Evolutionary conservation across 2,113 vertebrate species (phyloP).

Genomic region (Varanus komodoensis): DNA sequence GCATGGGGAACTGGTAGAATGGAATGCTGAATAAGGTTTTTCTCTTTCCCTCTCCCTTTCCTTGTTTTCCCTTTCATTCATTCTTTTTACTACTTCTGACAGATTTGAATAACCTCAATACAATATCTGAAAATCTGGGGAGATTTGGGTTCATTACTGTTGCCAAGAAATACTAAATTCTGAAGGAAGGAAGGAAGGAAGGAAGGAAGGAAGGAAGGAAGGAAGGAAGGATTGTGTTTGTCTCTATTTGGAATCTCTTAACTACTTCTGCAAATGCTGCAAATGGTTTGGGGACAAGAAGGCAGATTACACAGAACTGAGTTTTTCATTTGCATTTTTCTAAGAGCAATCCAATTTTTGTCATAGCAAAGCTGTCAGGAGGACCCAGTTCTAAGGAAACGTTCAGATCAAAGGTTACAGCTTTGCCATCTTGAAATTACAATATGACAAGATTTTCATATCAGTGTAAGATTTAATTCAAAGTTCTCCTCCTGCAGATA

Average conservation of each 20-base stretch:
- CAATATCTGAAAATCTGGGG: slow-evolving; percentile 38
- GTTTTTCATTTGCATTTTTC: slow-evolving; percentile 9
- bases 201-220: no score
- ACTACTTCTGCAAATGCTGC: background rate
- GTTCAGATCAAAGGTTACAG: slow-evolving; percentile 15
- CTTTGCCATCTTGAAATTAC: slow-evolving; percentile 28
- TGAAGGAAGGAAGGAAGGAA: no score
- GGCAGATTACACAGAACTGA: background rate
- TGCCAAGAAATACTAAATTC: slow-evolving; percentile 16
- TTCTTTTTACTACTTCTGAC: slow-evolving; percentile 26
- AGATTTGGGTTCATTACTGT: slow-evolving; percentile 49
- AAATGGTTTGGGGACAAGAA: background rate
- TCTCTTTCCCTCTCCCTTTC: no score
- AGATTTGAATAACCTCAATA: slow-evolving; percentile 39
- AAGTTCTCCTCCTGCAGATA: background rate
- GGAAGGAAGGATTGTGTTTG: no score
- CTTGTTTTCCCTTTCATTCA: no score
- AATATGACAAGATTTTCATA: slow-evolving; percentile 22
- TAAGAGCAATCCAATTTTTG: slow-evolving; percentile 9
- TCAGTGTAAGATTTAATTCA: slow-evolving; percentile 12
- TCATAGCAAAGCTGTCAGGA: slow-evolving; percentile 21
- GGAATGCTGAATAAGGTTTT: background rate
- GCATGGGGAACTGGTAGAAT: slow-evolving; percentile 13
- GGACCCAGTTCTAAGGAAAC: background rate
- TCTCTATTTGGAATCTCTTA: background rate